These are phyloP conservation scores for Mormoops blainvillei DNA, from an alignment of 2,113 vertebrate species.

Conservation along the genomic window DNA sequence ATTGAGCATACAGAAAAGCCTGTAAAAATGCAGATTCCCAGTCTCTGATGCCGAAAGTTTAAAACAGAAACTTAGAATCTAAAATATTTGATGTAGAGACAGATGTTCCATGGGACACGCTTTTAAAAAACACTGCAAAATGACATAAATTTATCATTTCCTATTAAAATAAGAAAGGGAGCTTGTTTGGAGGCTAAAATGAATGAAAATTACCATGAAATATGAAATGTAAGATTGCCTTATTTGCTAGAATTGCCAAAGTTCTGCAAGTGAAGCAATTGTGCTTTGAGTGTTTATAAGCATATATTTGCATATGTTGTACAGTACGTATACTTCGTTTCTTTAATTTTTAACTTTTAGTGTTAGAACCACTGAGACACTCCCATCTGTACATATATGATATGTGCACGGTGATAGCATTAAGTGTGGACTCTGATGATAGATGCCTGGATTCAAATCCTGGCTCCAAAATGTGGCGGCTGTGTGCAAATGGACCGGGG, in stretches of 20 bases:
- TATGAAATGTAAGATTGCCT: slow-evolving; percentile 45
- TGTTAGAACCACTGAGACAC: background rate
- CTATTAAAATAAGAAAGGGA: slow-evolving; percentile 38
- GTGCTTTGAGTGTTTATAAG: slow-evolving; percentile 39
- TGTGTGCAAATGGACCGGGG: background rate
- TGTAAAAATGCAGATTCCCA: background rate
- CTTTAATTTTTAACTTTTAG: background rate
- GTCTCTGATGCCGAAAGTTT: background rate
- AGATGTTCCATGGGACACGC: background rate
- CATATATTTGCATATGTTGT: background rate
- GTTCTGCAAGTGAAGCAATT: slow-evolving; percentile 34
- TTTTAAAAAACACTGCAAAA: slow-evolving; percentile 20
- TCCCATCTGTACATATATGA: background rate
- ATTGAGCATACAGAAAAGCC: background rate
- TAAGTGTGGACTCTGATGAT: background rate
- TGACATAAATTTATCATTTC: slow-evolving; percentile 39
- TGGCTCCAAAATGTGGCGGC: background rate
- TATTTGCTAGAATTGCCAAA: slow-evolving; percentile 33
- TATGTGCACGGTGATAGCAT: background rate
- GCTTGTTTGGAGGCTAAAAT: slow-evolving; percentile 33
- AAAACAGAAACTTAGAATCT: background rate
- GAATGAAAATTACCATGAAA: slow-evolving; percentile 53
- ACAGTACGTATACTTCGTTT: background rate
- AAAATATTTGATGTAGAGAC: background rate
- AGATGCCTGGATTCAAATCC: background rate